Evolutionary conservation across 2,888 invertebrate genomes (phyloP), one percentile per base, ranked within the genome.

Genomic region (Tyria jacobaeae): DNA sequence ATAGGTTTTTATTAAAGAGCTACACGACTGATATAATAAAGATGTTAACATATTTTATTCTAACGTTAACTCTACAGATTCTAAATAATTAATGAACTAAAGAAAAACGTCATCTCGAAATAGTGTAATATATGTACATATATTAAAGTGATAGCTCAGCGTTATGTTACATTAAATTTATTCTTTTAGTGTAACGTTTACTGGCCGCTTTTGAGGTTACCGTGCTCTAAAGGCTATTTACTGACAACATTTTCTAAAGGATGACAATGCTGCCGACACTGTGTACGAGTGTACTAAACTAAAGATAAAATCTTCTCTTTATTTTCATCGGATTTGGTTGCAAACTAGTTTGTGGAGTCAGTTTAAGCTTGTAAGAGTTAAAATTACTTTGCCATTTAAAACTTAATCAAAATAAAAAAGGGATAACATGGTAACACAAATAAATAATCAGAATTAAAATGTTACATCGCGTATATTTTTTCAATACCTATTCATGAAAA

Each of bases 131-230:
- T 31, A 31, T 31, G 27, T 31, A 31, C 3, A 31, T n/a, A n/a
- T n/a, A n/a, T n/a, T n/a, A n/a, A n/a, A n/a, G 1, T 12, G 21
- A 44, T 4, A 44, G 21, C 10, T 21, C 10, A 41, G 41, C 21
- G 0, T 39, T 4, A n/a, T n/a, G n/a, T 7, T 14, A 17, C 37
- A 7, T 57, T 57, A 37, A 48, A 39, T 54, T 31, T n/a, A n/a
- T 47, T 14, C 58, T 17, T 17, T 44, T 17, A 58, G 15, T 58
- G 47, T 47, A 58, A 58, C 44, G 49, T 60, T 60, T 54, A 54
- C 37, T 48, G 44, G 25, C 15, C 37, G 37, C 14, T 17, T 60
- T 44, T 48, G 54, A 54, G 21, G 12, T 31, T 21, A 14, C 21
- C 14, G 31, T 54, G 21, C 44, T 7, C 44, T 31, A 14, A 31